Percentiles rank a stretch among this genome's conserved stretches.
Conservation (phyloP, 2,113 vertebrate genomes). For the Eupsittula cactorum region DNA sequence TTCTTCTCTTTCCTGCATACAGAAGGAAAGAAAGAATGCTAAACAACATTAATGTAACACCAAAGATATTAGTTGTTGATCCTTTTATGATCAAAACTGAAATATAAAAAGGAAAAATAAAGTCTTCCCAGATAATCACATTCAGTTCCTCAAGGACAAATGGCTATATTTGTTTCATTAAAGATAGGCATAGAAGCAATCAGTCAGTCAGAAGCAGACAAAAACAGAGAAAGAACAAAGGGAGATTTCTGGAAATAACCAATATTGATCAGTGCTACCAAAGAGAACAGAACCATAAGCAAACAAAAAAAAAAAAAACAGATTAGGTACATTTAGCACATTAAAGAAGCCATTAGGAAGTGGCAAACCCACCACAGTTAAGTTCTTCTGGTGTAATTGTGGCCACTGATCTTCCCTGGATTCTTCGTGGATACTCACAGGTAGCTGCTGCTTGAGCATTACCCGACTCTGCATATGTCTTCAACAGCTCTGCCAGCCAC, state of each 20-base stretch:
- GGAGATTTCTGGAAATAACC: neutral
- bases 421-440: conserved; percentile 88
- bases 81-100: neutral
- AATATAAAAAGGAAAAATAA: neutral
- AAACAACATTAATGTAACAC: neutral
- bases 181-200: neutral
- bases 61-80: neutral
- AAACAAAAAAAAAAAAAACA: neutral
- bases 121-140: neutral
- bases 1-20: neutral
- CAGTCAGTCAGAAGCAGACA: neutral
- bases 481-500: conserved; percentile 93
- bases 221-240: neutral
- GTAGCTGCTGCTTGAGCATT: conserved; percentile 95
- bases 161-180: neutral
- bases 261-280: neutral
- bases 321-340: neutral
- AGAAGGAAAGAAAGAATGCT: neutral
- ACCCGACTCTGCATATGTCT: conserved; percentile 89
- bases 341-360: neutral
- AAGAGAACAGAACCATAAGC: neutral
- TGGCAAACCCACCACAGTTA: conserved; percentile 86
- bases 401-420: conserved; percentile 94
- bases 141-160: neutral
- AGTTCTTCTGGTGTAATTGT: conserved; percentile 93